Evolutionary conservation across 2,888 invertebrate species (phyloP), one percentile per base, ranked within the genome.

Genomic region (Rambutsinella grinnellia): DNA sequence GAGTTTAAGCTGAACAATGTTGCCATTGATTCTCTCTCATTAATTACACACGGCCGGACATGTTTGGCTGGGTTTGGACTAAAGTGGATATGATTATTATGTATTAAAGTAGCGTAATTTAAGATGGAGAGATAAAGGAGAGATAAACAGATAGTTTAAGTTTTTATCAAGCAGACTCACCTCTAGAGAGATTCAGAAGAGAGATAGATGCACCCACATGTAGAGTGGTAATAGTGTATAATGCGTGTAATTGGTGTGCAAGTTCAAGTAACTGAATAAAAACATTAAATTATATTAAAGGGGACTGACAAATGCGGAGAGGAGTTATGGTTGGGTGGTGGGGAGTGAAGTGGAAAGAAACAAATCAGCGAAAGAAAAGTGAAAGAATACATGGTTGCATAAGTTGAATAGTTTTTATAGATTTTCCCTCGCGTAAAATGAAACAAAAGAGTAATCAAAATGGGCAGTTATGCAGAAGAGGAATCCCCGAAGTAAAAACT

Each of bases 191-290:
- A 36, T 36, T 13, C 6, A 36, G 36, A 5, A n/a, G 46, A 66
- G 49, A 67, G 67, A 67, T 66, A 67, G 57, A 67, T 57, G 27
- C 49, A 56, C 36, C 44, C 24, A 17, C 63, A 36, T 65, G 63
- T 53, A 53, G 62, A 56, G 62, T 66, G 56, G 56, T 70, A 70
- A 70, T 70, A 49, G 56, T 49, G 49, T 56, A 49, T 63, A 70
- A 70, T 70, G 70, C 70, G 70, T 70, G 70, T 70, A 70, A 70
- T 70, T 70, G 70, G 19, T 27, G 58, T 8, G 70, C 70, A 70
- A 36, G 49, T 57, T 44, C 57, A 58, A 57, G 47, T 19, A 66
- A 66, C 24, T 60, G 69, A 58, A 26, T 58, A 36, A 36, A 36
- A 36, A 36, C 36, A 36, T 36, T 36, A 36, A 36, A 36, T 36